A percentile compares a stretch with the other conserved stretches of the same genome.
These are phyloP conservation scores for Enteromius radiatus DNA, from an alignment of 2,797 vertebrate species.

Conservation along the genomic window DNA sequence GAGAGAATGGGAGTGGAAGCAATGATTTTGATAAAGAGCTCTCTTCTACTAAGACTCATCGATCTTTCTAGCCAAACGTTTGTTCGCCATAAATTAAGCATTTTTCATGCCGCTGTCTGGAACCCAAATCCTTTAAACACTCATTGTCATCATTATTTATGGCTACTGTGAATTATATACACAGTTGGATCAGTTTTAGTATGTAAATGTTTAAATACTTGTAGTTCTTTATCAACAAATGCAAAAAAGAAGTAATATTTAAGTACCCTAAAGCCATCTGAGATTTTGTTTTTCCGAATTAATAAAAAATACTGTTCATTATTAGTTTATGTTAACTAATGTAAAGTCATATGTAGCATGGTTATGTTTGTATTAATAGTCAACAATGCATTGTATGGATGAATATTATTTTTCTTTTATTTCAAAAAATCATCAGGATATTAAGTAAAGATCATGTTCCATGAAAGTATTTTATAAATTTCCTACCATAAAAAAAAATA, in stretches of 20 bases:
- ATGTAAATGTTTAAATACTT: background rate
- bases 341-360: too few species aligned
- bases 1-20: background rate
- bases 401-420: too few species aligned
- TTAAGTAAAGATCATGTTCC: too few species aligned
- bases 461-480: too few species aligned
- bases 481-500: too few species aligned
- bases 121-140: background rate
- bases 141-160: background rate
- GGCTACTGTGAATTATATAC: background rate
- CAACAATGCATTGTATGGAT: too few species aligned
- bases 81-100: constrained; percentile 30
- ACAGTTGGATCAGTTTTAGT: constrained; percentile 4
- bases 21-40: constrained; percentile 38
- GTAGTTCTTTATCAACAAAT: background rate
- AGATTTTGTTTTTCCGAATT: background rate
- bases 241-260: background rate
- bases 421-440: too few species aligned
- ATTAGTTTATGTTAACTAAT: background rate
- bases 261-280: background rate
- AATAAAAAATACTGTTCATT: background rate
- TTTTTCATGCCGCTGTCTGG: background rate
- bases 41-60: constrained; percentile 2
- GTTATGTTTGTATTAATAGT: too few species aligned
- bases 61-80: constrained; percentile 12